phyloP scores from a whole-genome alignment of 2,888 invertebrate species.

The Dyspetes luteomarginatus region DNA sequence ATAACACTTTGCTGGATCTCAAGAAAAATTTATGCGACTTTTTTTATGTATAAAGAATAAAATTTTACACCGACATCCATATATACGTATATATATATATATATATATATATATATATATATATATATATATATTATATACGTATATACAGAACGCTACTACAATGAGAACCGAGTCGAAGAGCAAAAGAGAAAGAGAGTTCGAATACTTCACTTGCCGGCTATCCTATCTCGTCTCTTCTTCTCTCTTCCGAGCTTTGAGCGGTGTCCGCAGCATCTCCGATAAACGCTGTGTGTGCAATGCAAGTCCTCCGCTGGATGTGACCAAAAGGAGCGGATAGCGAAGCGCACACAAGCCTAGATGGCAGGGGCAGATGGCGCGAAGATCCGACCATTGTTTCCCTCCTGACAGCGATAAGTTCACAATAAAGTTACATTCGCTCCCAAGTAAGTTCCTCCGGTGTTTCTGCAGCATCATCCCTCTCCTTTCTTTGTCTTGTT shows the following conservation, averaged over 20 bases:
- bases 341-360: constrained; percentile 62
- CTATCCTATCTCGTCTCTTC: constrained; percentile 27
- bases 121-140: constrained; percentile 5
- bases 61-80: constrained; percentile 2
- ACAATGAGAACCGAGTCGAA: constrained; percentile 30
- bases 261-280: constrained; percentile 28
- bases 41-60: no score
- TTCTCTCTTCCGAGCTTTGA: constrained; percentile 31
- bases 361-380: constrained; percentile 79
- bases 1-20: no score
- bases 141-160: constrained; percentile 6
- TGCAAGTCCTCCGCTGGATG: constrained; percentile 3
- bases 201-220: background rate
- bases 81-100: constrained; percentile 20
- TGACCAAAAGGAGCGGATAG: constrained; percentile 41
- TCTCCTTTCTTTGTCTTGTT: constrained; percentile 51
- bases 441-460: constrained; percentile 76
- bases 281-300: constrained; percentile 74
- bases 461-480: constrained; percentile 33
- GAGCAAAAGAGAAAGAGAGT: constrained; percentile 8
- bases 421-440: constrained; percentile 83
- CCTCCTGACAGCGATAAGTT: constrained; percentile 82
- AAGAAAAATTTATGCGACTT: no score
- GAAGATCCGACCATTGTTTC: constrained; percentile 81
- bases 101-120: constrained; percentile 19